Evolutionary conservation across 2,113 vertebrate species (phyloP), one percentile per base, ranked within the genome.

Genomic region (Poicephalus meyeri): DNA sequence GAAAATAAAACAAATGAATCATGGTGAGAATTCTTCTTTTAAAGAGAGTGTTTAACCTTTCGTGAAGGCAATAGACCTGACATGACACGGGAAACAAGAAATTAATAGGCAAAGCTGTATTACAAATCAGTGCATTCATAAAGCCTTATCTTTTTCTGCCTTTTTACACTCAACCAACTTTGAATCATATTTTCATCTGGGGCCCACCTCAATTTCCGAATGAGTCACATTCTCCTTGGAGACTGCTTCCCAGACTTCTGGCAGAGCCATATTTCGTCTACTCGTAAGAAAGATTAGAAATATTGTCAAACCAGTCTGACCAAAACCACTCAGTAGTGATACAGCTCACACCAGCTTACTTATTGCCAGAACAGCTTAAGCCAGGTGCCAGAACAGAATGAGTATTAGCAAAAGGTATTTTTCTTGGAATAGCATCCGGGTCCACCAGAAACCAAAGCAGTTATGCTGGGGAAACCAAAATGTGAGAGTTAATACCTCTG

Each of bases 211-310:
- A 42, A 5, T 89, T 94, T 93, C 88, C 1, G 1, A 89, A 47
- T 95, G 92, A 96, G 89, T 95, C 89, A 94, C 94, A 70, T 95
- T 94, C 70, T 93, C 94, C 91, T 89, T 65, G 87, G 70, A 94
- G 93, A 74, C 83, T 76, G 50, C 69, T 93, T 95, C 46, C 78
- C 61, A 96, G 94, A 76, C 87, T 95, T 56, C 91, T 91, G 93
- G 73, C 89, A 89, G 78, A 89, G 73, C 87, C 84, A 58, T 76
- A 92, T 88, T 87, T 92, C 89, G 81, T 95, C 94, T 95, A 11
- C 66, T 86, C 53, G 92, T 85, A 35, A 91, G 89, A 96, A 95
- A 86, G 91, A 93, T 95, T 84, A 96, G 94, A 81, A 95, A 93
- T 69, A 73, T 53, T 86, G 82, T 95, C 72, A 88, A 96, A 86